Evolutionary conservation across 2,113 vertebrate species (phyloP), one percentile per base, ranked within the genome.

Genomic region (Acanthisitta chloris): DNA sequence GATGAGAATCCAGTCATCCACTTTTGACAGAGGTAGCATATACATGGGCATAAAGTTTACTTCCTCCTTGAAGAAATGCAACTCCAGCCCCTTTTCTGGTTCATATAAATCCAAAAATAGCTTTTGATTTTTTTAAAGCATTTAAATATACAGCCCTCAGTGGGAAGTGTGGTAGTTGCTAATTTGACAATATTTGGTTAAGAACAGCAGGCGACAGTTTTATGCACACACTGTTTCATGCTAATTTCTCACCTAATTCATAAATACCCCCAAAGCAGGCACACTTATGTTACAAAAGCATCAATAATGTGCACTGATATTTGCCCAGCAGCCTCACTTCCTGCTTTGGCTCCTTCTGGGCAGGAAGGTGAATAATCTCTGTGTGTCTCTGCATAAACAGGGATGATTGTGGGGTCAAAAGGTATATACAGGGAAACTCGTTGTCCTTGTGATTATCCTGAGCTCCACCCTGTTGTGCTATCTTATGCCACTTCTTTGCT

Each of bases 111-210:
- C 64, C 67, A 66, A 88, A 96, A 94, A 93, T 92, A 96, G 33
- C 21, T 81, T 93, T 87, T 93, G 54, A 92, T 93, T 96, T 95
- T 45, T 97, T 96, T 51, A 65, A 93, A 94, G 33, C 42, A 88
- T 88, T 88, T 90, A 94, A 95, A 66, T 90, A 92, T 38, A 46
- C 34, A 66, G 20, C 54, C 24, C 48, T 88, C 40, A 21, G 88
- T 88, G 94, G 94, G 55, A 86, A 93, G 40, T 78, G 96, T 92
- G 96, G 95, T 94, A 90, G 80, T 74, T 96, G 59, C 88, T 93
- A 96, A 96, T 95, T 96, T 96, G 67, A 94, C 65, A 86, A 59
- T 92, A 74, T 97, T 97, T 96, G 85, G 85, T 66, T 96, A 90
- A 76, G 86, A 93, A 91, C 62, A 89, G 79, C 65, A 92, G 58